Base-by-base conservation (phyloP, 2,888 invertebrate species). In the Mechanitis messenoides region DNA sequence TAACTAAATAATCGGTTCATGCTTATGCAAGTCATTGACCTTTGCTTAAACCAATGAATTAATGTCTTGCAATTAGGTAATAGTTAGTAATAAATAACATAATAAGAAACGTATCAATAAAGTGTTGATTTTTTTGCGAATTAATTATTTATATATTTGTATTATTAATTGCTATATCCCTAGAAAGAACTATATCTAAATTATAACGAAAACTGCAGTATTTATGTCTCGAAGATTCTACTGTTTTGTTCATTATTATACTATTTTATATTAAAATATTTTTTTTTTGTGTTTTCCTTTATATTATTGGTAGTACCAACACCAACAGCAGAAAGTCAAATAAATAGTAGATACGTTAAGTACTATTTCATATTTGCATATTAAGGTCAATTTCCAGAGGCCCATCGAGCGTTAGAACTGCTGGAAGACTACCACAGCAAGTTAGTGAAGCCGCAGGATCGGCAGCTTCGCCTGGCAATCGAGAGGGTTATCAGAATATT, bases 401-500 rank as follows among this genome's bases (percentile, higher is more conserved):
- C 99, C 87, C 99, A 99, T 87, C 95, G 98, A 87, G 99, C 99
- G 70, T 92, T 99, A 81, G 99, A 99, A 92, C 93, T 98, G 80
- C 93, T 99, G 80, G 99, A 99, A 92, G 99, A 99, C 87, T 99
- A 98, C 88, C 98, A 98, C 91, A 94, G 96, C 73, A 97, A 97
- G 87, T 92, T 99, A 78, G 95, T 94, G 72, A 95, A 95, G 85
- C 96, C 98, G 60, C 97, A 98, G 83, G 98, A 99, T 89, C 95
- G 97, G 79, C 98, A 98, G 81, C 93, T 99, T 73, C 94, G 98
- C 73, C 93, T 96, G 75, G 98, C 98, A 72, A 98, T 99, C 84
- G 99, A 99, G 90, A 93, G 98, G 74, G 98, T 99, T 81, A 98
- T 99, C 86, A 93, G 97, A 78, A 98, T 98, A 89, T 99, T 99